phyloP scores from a whole-genome alignment of 2,113 vertebrate species.

The Tonatia bakeri region DNA sequence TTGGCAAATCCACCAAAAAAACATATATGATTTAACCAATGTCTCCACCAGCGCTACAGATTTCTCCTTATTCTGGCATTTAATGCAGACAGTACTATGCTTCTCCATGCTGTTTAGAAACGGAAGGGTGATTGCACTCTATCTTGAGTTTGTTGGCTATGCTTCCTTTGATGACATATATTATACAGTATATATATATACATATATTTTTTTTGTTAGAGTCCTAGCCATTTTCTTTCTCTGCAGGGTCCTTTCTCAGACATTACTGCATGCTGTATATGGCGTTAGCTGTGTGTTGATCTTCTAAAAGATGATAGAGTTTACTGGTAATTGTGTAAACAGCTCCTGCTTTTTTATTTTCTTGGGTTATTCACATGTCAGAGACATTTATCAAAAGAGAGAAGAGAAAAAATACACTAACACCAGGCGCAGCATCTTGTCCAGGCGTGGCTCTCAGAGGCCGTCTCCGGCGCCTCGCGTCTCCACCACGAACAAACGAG shows the following conservation, averaged over 20 bases:
- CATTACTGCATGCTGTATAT: constrained; percentile 86
- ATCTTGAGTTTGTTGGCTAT: constrained; percentile 70
- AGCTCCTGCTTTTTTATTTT: constrained; percentile 69
- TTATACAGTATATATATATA: constrained; percentile 77
- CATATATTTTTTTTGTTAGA: constrained; percentile 76
- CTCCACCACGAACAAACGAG: constrained; percentile 24
- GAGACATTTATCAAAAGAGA: constrained; percentile 68
- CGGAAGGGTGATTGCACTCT: constrained; percentile 50
- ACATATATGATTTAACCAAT: constrained; percentile 51
- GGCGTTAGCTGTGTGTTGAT: constrained; percentile 83
- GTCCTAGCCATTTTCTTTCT: constrained; percentile 79
- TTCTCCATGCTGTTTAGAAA: constrained; percentile 63
- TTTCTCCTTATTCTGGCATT: constrained; percentile 55
- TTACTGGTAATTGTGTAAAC: constrained; percentile 76
- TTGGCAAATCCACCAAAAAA: constrained; percentile 53
- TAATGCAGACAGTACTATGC: constrained; percentile 43
- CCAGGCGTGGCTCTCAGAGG: constrained; percentile 37
- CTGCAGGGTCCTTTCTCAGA: constrained; percentile 79
- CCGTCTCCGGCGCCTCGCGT: background rate
- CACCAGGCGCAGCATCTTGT: constrained; percentile 60
- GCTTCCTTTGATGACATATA: constrained; percentile 81
- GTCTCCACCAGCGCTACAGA: constrained; percentile 68
- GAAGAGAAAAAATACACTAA: background rate
- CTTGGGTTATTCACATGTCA: constrained; percentile 69
- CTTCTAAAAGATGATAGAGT: constrained; percentile 75